phyloP scores from a whole-genome alignment of 1,140 invertebrate genomes.

The Atta colombica region DNA sequence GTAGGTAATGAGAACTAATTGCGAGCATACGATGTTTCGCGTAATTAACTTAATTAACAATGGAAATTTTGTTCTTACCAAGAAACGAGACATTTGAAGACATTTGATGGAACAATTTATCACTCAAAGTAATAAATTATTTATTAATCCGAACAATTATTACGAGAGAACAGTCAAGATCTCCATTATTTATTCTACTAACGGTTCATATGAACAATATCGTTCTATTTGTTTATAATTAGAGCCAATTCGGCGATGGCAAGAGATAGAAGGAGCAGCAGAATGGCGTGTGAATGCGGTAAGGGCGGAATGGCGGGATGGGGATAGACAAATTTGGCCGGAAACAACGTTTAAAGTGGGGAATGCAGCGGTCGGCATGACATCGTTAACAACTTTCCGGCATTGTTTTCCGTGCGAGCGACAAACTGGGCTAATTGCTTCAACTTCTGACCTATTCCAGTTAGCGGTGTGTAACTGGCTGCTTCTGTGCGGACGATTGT shows the following conservation, averaged over 20 bases:
- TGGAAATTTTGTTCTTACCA: conserved; percentile 67
- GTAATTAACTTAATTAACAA: conserved; percentile 68
- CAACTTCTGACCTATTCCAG: conserved; percentile 80
- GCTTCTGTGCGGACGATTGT: conserved; percentile 68
- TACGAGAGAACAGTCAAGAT: neutral
- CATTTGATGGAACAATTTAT: neutral
- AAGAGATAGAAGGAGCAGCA: conserved; percentile 20
- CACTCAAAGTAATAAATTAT: conserved; percentile 45
- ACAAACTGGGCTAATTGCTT: conserved; percentile 83
- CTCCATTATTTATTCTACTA: conserved; percentile 15
- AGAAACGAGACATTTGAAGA: conserved; percentile 1
- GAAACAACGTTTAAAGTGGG: conserved; percentile 75
- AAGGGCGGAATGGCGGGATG: neutral
- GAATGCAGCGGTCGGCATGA: conserved; percentile 70
- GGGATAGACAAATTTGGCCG: conserved; percentile 67
- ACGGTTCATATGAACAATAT: neutral
- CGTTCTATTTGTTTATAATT: conserved; percentile 77
- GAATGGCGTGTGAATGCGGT: conserved; percentile 9
- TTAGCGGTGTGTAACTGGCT: conserved; percentile 72
- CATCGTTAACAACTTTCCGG: conserved; percentile 81
- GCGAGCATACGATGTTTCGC: conserved; percentile 66
- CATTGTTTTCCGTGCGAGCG: conserved; percentile 79
- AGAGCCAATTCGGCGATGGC: conserved; percentile 32
- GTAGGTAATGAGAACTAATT: conserved; percentile 65
- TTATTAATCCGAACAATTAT: conserved; percentile 25